Base-by-base conservation (phyloP, 2,888 invertebrate genomes). In the Microctonus brassicae region DNA sequence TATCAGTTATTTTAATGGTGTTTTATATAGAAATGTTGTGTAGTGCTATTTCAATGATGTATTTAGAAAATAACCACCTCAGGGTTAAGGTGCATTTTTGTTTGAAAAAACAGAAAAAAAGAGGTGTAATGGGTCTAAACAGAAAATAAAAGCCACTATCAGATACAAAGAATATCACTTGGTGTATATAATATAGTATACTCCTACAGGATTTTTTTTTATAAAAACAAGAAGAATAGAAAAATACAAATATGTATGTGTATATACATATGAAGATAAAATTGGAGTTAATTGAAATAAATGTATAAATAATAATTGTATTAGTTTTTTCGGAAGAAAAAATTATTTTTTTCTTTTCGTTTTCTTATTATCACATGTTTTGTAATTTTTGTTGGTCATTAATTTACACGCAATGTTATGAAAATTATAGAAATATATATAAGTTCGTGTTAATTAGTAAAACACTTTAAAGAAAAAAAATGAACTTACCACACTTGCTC, bases 401-500 rank as follows among this genome's bases (percentile, higher is more conserved):
- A n/a, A 47, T n/a, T n/a, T 55, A 13, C 11, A 13, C n/a, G 9
- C 17, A 20, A 17, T 26, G 52, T 53, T 26, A 26, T 34, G 13
- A 34, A 53, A 24, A 53, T 9, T 7, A 29, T 26, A 9, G 24
- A 57, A 4, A 34, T 34, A 13, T 2, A 58, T 64, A 29, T 26
- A 26, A 29, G 9, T 13, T 33, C 13, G 13, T 34, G 9, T 61
- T 34, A 9, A 61, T 36, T 36, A 58, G 2, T 24, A 17, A 1
- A 58, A 58, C n/a, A n/a, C n/a, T 2, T 64, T 62, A 13, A 22
- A 10, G 24, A 63, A 22, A 63, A 52, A 57, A 47, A 55, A 73
- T 75, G 61, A 70, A 89, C 94, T 92, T 89, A 96, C 96, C 90
- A 96, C 94, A 80, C 95, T 94, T 70, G 96, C 93, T 70, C 96